Percentiles rank a stretch among this genome's conserved stretches.
These are phyloP conservation scores for Seriola rivoliana DNA, from an alignment of 2,113 vertebrate genomes.

Conservation along the genomic window DNA sequence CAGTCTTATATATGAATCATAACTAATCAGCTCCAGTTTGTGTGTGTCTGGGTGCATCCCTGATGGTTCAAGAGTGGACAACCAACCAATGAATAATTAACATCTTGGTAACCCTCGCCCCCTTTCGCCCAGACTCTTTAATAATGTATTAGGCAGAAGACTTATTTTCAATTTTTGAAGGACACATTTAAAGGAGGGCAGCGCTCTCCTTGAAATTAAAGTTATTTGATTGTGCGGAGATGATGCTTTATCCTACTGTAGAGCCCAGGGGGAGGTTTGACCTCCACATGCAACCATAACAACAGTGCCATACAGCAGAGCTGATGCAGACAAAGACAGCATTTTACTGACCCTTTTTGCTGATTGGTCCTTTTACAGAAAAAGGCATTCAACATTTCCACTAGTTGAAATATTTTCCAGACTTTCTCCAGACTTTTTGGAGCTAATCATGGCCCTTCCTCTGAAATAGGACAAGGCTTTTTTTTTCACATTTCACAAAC, in stretches of 20 bases:
- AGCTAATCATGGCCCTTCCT: not conserved
- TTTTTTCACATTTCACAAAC: not conserved
- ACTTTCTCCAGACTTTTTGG: not conserved
- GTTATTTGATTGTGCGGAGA: slow-evolving; percentile 53
- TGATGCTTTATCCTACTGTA: slow-evolving; percentile 27
- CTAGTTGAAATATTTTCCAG: not conserved
- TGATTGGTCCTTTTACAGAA: slow-evolving; percentile 8
- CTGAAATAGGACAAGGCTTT: not conserved
- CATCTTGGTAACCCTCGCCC: slow-evolving; percentile 69
- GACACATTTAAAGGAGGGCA: slow-evolving; percentile 43
- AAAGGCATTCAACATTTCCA: slow-evolving; percentile 31
- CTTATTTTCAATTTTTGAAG: slow-evolving; percentile 73
- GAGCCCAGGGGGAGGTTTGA: slow-evolving; percentile 59
- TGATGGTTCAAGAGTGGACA: slow-evolving; percentile 47
- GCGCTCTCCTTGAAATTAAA: slow-evolving; percentile 27
- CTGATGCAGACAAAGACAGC: slow-evolving; percentile 26
- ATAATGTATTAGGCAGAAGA: slow-evolving; percentile 73
- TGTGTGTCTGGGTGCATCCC: slow-evolving; percentile 41
- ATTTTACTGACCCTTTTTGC: slow-evolving; percentile 11
- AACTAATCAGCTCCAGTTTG: slow-evolving; percentile 45
- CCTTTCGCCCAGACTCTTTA: slow-evolving; percentile 62
- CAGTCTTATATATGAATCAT: slow-evolving; percentile 44
- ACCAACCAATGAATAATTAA: slow-evolving; percentile 79
- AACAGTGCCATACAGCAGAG: slow-evolving; percentile 27
- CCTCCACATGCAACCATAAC: slow-evolving; percentile 45